Conservation (phyloP, 2,113 vertebrate genomes). For the Caracal caracal region DNA sequence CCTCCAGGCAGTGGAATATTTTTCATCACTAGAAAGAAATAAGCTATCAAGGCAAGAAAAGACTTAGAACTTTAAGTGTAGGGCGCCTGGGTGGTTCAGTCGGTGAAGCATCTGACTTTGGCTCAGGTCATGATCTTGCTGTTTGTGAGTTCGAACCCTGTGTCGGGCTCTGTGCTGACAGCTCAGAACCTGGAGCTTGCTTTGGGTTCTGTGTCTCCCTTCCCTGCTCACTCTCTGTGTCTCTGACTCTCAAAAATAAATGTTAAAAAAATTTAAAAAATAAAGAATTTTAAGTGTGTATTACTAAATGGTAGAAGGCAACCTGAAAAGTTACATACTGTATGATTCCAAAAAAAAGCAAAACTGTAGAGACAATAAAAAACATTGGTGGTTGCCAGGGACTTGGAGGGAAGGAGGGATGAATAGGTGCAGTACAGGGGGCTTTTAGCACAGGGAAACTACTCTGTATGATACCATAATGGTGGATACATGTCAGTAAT, state of each 20-base stretch:
- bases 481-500: background rate
- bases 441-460: background rate
- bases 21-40: background rate
- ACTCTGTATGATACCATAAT: background rate
- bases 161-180: too few species aligned
- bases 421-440: background rate
- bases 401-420: too few species aligned
- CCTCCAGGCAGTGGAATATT: background rate
- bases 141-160: too few species aligned
- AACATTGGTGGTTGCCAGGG: background rate
- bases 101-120: too few species aligned
- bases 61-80: background rate
- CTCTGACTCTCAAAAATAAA: too few species aligned
- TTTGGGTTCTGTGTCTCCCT: too few species aligned
- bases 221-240: too few species aligned
- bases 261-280: too few species aligned
- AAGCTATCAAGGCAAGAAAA: background rate
- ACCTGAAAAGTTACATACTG: background rate
- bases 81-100: too few species aligned
- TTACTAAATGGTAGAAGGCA: background rate
- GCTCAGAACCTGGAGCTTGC: too few species aligned
- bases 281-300: background rate
- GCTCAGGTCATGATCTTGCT: too few species aligned
- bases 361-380: background rate
- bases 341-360: background rate